Conservation (phyloP, 2,888 invertebrate genomes). For the Iselma pallidipennis region DNA sequence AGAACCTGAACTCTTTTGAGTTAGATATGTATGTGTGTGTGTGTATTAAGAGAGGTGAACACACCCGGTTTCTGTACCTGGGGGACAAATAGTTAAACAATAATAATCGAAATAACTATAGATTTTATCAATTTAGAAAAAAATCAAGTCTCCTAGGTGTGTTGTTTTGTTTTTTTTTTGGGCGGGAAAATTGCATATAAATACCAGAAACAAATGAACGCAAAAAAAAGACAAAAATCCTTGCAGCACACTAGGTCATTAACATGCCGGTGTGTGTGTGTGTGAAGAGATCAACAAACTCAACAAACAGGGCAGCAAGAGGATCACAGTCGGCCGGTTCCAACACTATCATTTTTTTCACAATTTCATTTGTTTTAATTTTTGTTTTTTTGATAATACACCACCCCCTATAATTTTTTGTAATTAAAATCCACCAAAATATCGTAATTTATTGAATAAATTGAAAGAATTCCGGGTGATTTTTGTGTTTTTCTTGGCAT, state of each 20-base stretch:
- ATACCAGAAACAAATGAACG: too few species aligned
- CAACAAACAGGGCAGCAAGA: neutral
- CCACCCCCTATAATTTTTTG: too few species aligned
- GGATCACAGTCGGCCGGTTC: constrained; percentile 1
- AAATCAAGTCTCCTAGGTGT: too few species aligned
- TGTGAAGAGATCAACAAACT: constrained; percentile 19
- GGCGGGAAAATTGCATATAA: too few species aligned
- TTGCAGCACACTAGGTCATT: constrained; percentile 14
- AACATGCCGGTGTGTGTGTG: constrained; percentile 4
- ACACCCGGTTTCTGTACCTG: constrained; percentile 9
- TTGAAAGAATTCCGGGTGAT: too few species aligned
- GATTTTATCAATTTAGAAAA: neutral
- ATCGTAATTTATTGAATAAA: too few species aligned
- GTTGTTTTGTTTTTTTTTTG: too few species aligned
- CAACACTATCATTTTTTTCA: too few species aligned
- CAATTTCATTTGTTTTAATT: neutral
- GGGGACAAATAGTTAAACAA: neutral
- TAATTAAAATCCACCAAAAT: too few species aligned
- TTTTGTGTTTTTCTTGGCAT: too few species aligned
- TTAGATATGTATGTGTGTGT: neutral
- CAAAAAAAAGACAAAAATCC: neutral
- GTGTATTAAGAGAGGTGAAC: constrained; percentile 13
- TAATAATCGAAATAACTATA: neutral
- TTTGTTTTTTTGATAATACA: too few species aligned
- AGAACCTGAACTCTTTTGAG: constrained; percentile 7